Base-by-base conservation (phyloP, 1,140 invertebrate genomes). In the Pteromalus puparum region DNA sequence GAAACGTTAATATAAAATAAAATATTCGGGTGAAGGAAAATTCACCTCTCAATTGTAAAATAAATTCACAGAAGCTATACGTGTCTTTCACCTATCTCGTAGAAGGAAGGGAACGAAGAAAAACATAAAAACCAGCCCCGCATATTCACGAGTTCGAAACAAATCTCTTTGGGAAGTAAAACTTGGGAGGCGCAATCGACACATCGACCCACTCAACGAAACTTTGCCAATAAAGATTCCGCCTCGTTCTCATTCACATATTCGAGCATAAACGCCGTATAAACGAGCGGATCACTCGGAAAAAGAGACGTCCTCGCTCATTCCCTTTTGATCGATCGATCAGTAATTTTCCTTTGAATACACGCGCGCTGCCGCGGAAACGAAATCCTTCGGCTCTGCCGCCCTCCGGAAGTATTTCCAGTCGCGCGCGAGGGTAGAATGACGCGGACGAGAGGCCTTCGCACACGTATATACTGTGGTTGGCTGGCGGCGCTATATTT, bases 121-220 rank as follows among this genome's bases (percentile, higher is more conserved):
- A 61, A 61, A 61, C 48, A n/a, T 61, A 61, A 61, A 61, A 61
- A n/a, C 53, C 21, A 61, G 2, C 21, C 53, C 46, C 21, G 21
- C 18, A 61, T 61, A 61, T 61, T 61, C 53, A 61, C 53, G 53
- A 61, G 53, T 18, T 61, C 53, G 15, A 21, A 61, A 61, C 53
- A 61, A 61, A 61, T 61, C 53, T 61, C 53, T 61, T 61, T 61
- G 53, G 53, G 21, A 61, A 61, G 53, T 61, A 61, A 61, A 61
- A 61, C 53, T 61, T 61, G 53, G 5, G 53, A 4, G 2, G 4
- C 18, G 21, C 18, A n/a, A n/a, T n/a, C 21, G 21, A 61, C 53
- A n/a, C 53, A 61, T 61, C 53, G 53, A n/a, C 21, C 53, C 53
- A 61, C 21, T 61, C 53, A n/a, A 61, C 53, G 53, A 61, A 61